Base-by-base conservation (phyloP, 2,797 vertebrate species). In the Melanotaenia parkinsoni region DNA sequence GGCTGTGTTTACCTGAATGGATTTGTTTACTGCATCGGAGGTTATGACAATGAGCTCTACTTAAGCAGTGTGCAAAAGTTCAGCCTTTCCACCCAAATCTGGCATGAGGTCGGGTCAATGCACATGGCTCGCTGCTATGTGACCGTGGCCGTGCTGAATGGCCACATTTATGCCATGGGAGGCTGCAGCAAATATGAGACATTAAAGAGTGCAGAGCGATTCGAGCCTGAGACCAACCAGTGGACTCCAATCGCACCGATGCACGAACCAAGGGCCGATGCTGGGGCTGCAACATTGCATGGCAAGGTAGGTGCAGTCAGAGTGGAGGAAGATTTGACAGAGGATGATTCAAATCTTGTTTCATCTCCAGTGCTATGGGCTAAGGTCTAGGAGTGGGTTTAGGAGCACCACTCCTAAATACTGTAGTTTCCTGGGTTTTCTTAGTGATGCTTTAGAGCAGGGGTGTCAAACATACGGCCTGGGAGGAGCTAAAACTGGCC, bases 271-370 rank as follows among this genome's bases (percentile, higher is more conserved):
- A 73, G 82, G 37, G 30, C 37, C 0, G 26, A 60, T 3, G 53
- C 67, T 18, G 30, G 51, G 18, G 95, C 95, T 93, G 87, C 94
- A 54, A 92, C 88, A 0, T 92, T 94, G 1, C 94, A 95, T 18
- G 96, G 95, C 76, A 96, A 96, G 86, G 96, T 97, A 18, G 94
- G 63, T 50, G 22, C 28, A 30, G 4, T 30, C 28, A 4, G 28
- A 28, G 28, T 28, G 37, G 10, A 10, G 11, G 11, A 10, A 12
- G 2, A 38, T 35, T 7, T 35, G 37, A 10, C 37, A 38, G 37
- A 9, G 11, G 37, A 2, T 38, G 37, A 12, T 30, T 30, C 28
- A 38, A 38, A 38, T 13, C 10, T 12, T 9, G 37, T 38, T 38
- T 38, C 37, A 9, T 38, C 37, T 35, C 33, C 33, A 35, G 33